These are phyloP conservation scores for Eublepharis macularius DNA, from an alignment of 2,113 vertebrate genomes.

Conservation along the genomic window DNA sequence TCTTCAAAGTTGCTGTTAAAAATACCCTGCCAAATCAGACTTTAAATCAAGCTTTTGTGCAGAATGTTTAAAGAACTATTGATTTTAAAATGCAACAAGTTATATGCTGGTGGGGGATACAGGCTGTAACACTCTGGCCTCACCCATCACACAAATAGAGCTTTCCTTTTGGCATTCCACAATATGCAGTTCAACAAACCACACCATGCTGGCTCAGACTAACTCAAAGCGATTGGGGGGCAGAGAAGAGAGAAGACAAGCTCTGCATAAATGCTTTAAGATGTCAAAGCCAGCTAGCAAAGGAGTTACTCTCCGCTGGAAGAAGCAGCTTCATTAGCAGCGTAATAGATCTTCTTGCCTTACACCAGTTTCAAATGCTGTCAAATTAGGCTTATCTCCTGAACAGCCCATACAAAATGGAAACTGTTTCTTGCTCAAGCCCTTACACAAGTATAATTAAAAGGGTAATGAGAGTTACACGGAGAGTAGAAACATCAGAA, in stretches of 20 bases:
- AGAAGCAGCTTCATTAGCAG: conserved; percentile 18
- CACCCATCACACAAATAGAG: not conserved
- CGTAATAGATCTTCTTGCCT: not conserved
- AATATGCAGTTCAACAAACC: conserved; percentile 14
- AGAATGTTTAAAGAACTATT: conserved; percentile 26
- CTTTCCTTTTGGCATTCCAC: conserved; percentile 3
- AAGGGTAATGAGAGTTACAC: conserved; percentile 13
- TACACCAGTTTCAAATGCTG: conserved; percentile 2
- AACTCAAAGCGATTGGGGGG: conserved; percentile 14
- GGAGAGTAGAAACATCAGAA: not conserved
- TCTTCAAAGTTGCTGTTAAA: conserved; percentile 54
- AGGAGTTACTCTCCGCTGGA: conserved; percentile 15
- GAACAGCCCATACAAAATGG: conserved; percentile 12
- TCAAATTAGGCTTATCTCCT: conserved; percentile 46
- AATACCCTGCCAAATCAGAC: conserved; percentile 35
- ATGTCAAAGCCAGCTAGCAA: conserved; percentile 22
- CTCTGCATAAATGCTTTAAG: not conserved
- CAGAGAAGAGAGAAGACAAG: not conserved
- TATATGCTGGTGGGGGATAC: not conserved
- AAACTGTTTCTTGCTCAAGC: conserved; percentile 41
- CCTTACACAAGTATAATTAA: conserved; percentile 31
- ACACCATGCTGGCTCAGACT: not conserved
- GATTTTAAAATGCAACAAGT: conserved; percentile 36
- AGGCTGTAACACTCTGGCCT: fast-evolving
- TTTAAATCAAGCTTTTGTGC: conserved; percentile 54